Evolutionary conservation across 2,113 vertebrate species (phyloP), one percentile per base, ranked within the genome.

Genomic region (Cryptomyrus ogoouensis): DNA sequence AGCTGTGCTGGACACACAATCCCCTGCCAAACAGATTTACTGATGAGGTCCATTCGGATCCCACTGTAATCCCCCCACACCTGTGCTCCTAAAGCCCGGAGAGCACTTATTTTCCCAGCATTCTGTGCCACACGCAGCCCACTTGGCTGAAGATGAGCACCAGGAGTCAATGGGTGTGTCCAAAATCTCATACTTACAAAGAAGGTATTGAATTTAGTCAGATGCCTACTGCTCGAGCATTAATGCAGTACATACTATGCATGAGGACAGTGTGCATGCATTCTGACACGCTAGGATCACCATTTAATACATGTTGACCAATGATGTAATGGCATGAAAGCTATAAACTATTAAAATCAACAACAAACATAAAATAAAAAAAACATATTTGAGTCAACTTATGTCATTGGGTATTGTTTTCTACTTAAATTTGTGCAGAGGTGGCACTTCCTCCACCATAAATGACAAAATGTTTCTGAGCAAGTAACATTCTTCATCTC

Each of bases 1-100:
- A 90, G 89, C 89, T 92, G 90, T 80, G 50, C 80, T 46, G 88
- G 62, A 89, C 86, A 89, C 89, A 88, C 70, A 89, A 83, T 88
- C 91, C 92, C 56, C 87, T 58, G 56, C 49, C 49, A 62, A 70
- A 58, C 91, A 74, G 85, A 24, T 19, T 83, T 24, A 44, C 44
- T 89, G 44, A 27, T 66, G 58, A 27, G 13, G 35, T 89, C 85
- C 86, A 44, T 49, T 10, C 31, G 5, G 47, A 83, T 80, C 27
- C 52, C 47, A 83, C 89, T 88, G 74, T 52, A 83, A 80, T 39
- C 62, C 47, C 88, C 66, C n/a, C 31, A 39, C 90, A 91, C 89
- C 89, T 92, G 91, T 13, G 42, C 19, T 13, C 35, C n/a, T 44
- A 12, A 42, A 42, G 31, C 31, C 86, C 4, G 0, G 86, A 56